These are phyloP conservation scores for Sitodiplosis mosellana DNA, from an alignment of 1,140 invertebrate genomes.

Conservation along the genomic window DNA sequence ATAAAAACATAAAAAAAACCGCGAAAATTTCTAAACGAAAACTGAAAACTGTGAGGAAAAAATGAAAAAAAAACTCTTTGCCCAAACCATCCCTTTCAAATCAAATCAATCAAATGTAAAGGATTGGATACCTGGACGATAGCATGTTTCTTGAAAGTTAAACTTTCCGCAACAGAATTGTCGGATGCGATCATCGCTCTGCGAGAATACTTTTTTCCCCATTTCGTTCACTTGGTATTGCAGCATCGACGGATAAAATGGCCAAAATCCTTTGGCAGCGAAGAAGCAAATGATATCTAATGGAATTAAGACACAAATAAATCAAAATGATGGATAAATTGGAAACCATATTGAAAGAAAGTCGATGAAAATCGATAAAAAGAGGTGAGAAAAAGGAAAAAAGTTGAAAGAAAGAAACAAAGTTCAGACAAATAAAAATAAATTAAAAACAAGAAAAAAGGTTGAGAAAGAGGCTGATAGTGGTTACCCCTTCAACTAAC, in stretches of 20 bases:
- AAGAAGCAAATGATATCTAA: slow-evolving; percentile 23
- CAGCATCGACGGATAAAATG: slow-evolving; percentile 20
- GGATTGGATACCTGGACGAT: slow-evolving; percentile 9
- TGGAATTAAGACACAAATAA: no score
- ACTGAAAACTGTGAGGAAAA: no score
- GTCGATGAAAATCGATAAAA: no score
- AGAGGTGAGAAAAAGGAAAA: no score
- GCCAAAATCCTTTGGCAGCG: slow-evolving; percentile 23
- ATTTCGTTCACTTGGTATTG: slow-evolving; percentile 15
- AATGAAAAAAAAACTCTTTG: no score
- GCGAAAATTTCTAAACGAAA: no score
- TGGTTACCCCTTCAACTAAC: background rate
- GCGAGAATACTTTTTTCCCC: slow-evolving; percentile 13
- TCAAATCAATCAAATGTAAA: background rate
- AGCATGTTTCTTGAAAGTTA: slow-evolving; percentile 18
- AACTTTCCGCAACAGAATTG: slow-evolving; percentile 21
- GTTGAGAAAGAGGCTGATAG: background rate
- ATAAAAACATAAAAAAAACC: no score
- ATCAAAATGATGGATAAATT: no score
- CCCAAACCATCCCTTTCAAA: no score
- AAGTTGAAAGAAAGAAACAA: no score
- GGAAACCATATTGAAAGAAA: no score
- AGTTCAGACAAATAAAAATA: no score
- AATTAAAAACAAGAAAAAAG: background rate
- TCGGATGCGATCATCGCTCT: slow-evolving; percentile 18